Conservation (phyloP, 2,888 invertebrate genomes). For the Mechanitis mazaeus region DNA sequence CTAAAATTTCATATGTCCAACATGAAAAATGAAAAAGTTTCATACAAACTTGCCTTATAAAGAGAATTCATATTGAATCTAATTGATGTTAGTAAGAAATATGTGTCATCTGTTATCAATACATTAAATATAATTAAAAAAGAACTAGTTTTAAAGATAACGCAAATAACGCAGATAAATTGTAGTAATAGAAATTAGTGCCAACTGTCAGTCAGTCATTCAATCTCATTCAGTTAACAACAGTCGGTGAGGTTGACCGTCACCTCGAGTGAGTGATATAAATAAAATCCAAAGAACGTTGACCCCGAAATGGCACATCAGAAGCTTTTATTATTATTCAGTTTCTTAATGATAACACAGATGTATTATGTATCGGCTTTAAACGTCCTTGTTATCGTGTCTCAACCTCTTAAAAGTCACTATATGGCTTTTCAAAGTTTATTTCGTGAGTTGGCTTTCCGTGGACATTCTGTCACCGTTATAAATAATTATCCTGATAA, state of each 20-base stretch:
- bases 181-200: background rate
- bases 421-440: slow-evolving; percentile 78
- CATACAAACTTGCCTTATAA: no score
- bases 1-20: no score
- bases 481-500: slow-evolving; percentile 76
- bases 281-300: slow-evolving; percentile 26
- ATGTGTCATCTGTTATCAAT: no score
- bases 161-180: background rate
- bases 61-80: no score
- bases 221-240: slow-evolving; percentile 22
- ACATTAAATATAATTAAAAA: no score
- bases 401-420: slow-evolving; percentile 79
- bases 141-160: background rate
- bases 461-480: slow-evolving; percentile 80
- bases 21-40: no score
- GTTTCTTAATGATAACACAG: slow-evolving; percentile 25
- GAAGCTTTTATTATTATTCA: slow-evolving; percentile 19
- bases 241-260: slow-evolving; percentile 19
- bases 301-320: slow-evolving; percentile 27
- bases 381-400: slow-evolving; percentile 73
- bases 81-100: no score
- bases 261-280: slow-evolving; percentile 20
- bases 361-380: slow-evolving; percentile 47
- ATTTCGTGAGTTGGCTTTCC: slow-evolving; percentile 71
- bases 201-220: slow-evolving; percentile 3